A percentile compares a stretch with the other conserved stretches of the same genome.
Evolutionary conservation across 2,113 vertebrate genomes (phyloP).

Genomic region (Ibidorhyncha struthersii): DNA sequence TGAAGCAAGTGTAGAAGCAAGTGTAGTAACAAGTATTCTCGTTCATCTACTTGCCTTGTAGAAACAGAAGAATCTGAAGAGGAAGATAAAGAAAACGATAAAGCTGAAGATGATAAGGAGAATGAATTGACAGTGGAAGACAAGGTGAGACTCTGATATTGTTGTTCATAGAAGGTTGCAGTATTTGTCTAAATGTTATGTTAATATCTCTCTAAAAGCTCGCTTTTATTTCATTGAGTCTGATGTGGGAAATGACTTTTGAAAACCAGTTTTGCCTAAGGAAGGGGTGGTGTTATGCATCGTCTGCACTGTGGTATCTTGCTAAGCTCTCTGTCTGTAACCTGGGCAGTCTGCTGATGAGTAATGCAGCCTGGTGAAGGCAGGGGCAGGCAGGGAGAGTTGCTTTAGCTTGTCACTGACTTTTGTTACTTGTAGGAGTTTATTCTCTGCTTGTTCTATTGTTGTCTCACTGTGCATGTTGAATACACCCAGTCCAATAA

Average conservation of each 20-base stretch:
- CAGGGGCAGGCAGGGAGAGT: background rate
- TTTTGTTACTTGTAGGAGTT: background rate
- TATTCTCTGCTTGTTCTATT: background rate
- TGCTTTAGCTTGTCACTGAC: background rate
- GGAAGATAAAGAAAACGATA: conserved; percentile 83
- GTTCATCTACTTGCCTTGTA: conserved; percentile 44
- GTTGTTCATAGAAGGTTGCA: accelerated
- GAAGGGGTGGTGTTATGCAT: accelerated
- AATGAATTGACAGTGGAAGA: conserved; percentile 79
- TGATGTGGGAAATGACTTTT: background rate
- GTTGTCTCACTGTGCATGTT: accelerated
- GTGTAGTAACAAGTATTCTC: background rate
- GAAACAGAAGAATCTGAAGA: conserved; percentile 84
- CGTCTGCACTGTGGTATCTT: background rate
- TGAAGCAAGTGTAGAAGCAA: background rate
- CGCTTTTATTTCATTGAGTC: background rate
- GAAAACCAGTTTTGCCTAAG: background rate
- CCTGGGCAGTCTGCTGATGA: background rate
- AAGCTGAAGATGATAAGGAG: conserved; percentile 79
- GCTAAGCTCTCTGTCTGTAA: background rate
- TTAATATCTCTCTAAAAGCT: background rate
- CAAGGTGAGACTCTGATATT: conserved; percentile 66
- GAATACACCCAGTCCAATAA: background rate
- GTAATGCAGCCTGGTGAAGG: background rate
- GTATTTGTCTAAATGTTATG: background rate